These are phyloP conservation scores for Dufourea novaeangliae DNA, from an alignment of 1,140 invertebrate genomes.

Conservation along the genomic window DNA sequence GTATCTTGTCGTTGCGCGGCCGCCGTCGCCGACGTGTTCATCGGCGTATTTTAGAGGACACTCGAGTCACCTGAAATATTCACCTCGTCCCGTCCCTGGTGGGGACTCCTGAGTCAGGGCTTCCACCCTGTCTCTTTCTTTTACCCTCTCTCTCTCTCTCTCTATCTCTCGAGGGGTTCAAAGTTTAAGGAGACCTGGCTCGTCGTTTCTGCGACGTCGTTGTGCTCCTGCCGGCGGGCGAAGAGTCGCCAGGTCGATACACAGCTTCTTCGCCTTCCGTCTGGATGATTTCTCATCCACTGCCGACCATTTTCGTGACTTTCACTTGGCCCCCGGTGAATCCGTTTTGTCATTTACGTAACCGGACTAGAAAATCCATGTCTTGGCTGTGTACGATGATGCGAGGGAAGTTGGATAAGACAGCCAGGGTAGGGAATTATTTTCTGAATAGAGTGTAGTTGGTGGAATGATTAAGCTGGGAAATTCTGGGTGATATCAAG, in stretches of 20 bases:
- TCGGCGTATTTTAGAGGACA: constrained; percentile 51
- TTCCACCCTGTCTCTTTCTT: not conserved
- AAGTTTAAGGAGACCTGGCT: constrained; percentile 52
- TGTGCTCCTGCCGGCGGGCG: constrained; percentile 12
- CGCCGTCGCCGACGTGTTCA: constrained; percentile 29
- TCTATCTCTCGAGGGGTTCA: constrained; percentile 35
- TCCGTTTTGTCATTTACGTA: constrained; percentile 7
- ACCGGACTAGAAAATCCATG: too few relatives aligned
- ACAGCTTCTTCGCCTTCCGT: constrained; percentile 32
- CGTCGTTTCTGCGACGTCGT: constrained; percentile 22
- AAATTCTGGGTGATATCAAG: too few relatives aligned
- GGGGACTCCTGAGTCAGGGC: constrained; percentile 19
- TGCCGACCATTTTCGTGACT: not conserved
- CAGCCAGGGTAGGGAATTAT: too few relatives aligned
- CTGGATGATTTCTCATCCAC: constrained; percentile 2
- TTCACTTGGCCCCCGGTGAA: constrained; percentile 1
- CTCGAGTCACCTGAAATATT: constrained; percentile 56
- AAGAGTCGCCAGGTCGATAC: constrained; percentile 23
- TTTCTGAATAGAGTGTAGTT: too few relatives aligned
- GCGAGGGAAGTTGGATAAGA: too few relatives aligned
- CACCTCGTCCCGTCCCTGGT: constrained; percentile 19
- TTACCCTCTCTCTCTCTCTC: not conserved
- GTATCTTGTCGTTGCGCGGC: constrained; percentile 46
- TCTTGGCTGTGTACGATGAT: too few relatives aligned
- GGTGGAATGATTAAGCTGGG: too few relatives aligned